phyloP scores from a whole-genome alignment of 2,888 invertebrate genomes.

The Nomada flava region DNA sequence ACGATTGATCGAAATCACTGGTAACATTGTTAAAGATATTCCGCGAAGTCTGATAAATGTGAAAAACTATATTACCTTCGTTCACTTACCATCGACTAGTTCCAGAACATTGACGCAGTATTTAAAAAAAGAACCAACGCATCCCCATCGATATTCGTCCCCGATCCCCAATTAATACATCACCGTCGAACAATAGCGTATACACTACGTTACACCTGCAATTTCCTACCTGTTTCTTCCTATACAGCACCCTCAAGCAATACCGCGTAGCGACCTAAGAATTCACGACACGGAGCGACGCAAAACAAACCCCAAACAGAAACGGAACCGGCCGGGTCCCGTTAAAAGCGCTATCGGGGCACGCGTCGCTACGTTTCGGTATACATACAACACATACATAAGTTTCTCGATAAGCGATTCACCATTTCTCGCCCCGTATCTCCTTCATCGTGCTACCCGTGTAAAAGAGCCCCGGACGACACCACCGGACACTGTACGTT shows the following conservation, averaged over 20 bases:
- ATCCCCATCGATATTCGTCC: too few relatives aligned
- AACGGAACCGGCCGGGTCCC: constrained; percentile 35
- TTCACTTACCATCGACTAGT: too few relatives aligned
- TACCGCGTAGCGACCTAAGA: background rate
- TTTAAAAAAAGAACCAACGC: too few relatives aligned
- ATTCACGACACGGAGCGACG: background rate
- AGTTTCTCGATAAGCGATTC: constrained; percentile 31
- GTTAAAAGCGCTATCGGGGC: constrained; percentile 31
- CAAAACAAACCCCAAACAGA: background rate
- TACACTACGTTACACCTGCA: background rate
- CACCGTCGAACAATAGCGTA: too few relatives aligned
- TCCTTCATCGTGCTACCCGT: constrained; percentile 32
- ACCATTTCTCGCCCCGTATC: constrained; percentile 33
- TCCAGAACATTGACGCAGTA: too few relatives aligned
- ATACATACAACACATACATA: too few relatives aligned
- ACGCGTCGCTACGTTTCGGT: constrained; percentile 28
- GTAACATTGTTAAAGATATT: background rate
- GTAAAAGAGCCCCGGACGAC: constrained; percentile 2
- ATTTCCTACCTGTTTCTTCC: background rate
- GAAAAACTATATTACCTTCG: too few relatives aligned
- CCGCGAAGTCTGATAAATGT: too few relatives aligned
- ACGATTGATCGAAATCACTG: background rate
- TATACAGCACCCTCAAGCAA: background rate
- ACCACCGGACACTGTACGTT: constrained; percentile 28
- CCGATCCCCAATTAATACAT: too few relatives aligned